Conservation (phyloP, 1,140 invertebrate species). For the Drosophila nikananu region DNA sequence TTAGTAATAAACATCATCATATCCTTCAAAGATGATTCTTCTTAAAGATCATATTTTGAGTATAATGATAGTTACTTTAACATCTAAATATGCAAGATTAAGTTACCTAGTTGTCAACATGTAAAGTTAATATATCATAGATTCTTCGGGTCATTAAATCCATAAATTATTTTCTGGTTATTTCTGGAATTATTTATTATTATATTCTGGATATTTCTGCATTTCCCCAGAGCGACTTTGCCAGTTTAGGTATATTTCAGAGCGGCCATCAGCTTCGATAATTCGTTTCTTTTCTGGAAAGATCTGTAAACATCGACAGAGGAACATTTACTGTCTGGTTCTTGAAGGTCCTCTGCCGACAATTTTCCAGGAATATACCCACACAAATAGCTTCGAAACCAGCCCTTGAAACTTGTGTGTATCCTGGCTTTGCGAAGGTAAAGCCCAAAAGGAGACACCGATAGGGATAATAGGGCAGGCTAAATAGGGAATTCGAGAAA, state of each 20-base stretch:
- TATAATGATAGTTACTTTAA: too few species aligned
- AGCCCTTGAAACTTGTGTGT: slow-evolving; percentile 59
- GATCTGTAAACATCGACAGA: slow-evolving; percentile 17
- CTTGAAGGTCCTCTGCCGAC: slow-evolving; percentile 31
- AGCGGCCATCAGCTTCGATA: not conserved
- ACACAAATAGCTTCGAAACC: slow-evolving; percentile 64
- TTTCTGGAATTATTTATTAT: too few species aligned
- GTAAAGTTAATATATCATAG: not conserved
- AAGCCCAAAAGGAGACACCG: slow-evolving; percentile 70
- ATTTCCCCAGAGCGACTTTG: not conserved
- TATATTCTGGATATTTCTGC: too few species aligned
- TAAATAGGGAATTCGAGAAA: slow-evolving; percentile 59
- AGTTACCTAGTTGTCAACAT: not conserved
- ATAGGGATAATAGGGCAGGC: slow-evolving; percentile 48
- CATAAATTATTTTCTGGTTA: not conserved
- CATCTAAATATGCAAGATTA: not conserved
- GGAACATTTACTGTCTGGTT: slow-evolving; percentile 15
- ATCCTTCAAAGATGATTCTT: not conserved
- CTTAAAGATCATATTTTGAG: not conserved
- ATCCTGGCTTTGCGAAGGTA: slow-evolving; percentile 71
- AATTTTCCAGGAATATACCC: slow-evolving; percentile 53
- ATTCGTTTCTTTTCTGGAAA: slow-evolving; percentile 25
- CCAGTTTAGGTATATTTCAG: slow-evolving; percentile 4
- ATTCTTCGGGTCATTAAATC: not conserved
- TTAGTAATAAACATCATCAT: not conserved